phyloP scores from a whole-genome alignment of 2,797 vertebrate genomes.

The Phrynocephalus forsythii region DNA sequence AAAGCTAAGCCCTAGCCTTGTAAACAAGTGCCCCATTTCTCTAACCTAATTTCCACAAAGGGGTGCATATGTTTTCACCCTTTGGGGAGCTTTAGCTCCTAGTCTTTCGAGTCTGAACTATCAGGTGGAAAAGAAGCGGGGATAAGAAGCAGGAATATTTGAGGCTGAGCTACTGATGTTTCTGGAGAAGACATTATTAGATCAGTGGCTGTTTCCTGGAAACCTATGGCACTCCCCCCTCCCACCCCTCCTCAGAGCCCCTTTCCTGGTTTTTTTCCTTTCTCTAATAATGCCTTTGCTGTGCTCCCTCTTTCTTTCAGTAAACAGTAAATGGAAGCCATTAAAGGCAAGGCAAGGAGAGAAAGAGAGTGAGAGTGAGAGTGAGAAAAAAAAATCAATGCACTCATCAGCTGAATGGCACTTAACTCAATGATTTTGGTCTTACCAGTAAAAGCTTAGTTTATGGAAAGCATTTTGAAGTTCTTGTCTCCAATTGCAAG shows the following conservation, averaged over 20 bases:
- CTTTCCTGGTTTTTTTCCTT: conserved; percentile 19
- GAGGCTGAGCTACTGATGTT: background rate
- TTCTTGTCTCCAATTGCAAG: conserved; percentile 32
- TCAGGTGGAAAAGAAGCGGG: background rate
- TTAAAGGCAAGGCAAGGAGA: conserved; percentile 50
- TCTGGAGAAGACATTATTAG: background rate
- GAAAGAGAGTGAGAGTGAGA: background rate
- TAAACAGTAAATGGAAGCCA: conserved; percentile 56
- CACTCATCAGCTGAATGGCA: conserved; percentile 48
- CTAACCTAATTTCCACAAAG: background rate
- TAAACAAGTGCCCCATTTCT: background rate
- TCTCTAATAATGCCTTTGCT: conserved; percentile 33
- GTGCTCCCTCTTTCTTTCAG: conserved; percentile 44
- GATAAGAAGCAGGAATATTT: too few species aligned
- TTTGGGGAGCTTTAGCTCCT: background rate
- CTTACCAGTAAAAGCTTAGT: conserved; percentile 40
- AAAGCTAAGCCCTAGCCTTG: background rate
- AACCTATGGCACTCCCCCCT: background rate
- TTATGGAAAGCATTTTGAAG: conserved; percentile 49
- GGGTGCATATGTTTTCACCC: too few species aligned
- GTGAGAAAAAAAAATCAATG: conserved; percentile 28
- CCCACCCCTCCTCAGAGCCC: conserved; percentile 3
- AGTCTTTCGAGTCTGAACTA: background rate
- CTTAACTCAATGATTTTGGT: conserved; percentile 49
- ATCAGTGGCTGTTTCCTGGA: conserved; percentile 24